Evolutionary conservation across 1,140 invertebrate genomes (phyloP).

Genomic region (Drosophila fuyamai): DNA sequence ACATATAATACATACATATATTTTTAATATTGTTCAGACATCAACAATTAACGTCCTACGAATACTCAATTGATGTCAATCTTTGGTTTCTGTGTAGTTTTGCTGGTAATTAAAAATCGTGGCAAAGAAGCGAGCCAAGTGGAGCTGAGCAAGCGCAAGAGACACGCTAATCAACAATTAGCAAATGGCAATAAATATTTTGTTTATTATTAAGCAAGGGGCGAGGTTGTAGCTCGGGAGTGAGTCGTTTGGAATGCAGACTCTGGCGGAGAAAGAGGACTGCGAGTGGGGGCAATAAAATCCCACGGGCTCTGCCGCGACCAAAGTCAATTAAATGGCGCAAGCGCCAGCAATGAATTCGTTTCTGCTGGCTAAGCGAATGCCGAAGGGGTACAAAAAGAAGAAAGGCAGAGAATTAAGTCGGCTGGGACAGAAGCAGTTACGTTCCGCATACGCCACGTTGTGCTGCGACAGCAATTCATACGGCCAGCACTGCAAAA

Average conservation of each 20-base stretch:
- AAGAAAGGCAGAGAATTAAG: conserved; percentile 6
- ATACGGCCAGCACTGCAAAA: conserved; percentile 14
- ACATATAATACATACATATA: too few species aligned
- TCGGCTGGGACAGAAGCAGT: conserved; percentile 14
- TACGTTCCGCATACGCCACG: conserved; percentile 77
- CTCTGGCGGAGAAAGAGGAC: not conserved
- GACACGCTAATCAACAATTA: conserved; percentile 78
- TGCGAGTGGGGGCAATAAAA: conserved; percentile 30
- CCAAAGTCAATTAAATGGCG: conserved; percentile 61
- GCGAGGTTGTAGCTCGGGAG: not conserved
- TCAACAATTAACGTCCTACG: too few species aligned
- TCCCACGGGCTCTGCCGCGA: conserved; percentile 51
- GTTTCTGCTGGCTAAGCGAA: conserved; percentile 61
- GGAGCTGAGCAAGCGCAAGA: conserved; percentile 25
- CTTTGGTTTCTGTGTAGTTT: not conserved
- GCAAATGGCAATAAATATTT: conserved; percentile 72
- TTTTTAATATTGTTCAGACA: too few species aligned
- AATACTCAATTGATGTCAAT: not conserved
- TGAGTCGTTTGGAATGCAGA: conserved; percentile 29
- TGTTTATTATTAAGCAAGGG: conserved; percentile 49
- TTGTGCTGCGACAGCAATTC: conserved; percentile 69
- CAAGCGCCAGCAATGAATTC: conserved; percentile 58
- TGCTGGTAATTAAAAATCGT: not conserved
- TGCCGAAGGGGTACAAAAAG: conserved; percentile 4
- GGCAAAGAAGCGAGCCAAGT: conserved; percentile 47